Percentiles rank a stretch among this genome's conserved stretches.
Conservation (phyloP, 2,797 vertebrate genomes). For the Siniperca undulata region DNA sequence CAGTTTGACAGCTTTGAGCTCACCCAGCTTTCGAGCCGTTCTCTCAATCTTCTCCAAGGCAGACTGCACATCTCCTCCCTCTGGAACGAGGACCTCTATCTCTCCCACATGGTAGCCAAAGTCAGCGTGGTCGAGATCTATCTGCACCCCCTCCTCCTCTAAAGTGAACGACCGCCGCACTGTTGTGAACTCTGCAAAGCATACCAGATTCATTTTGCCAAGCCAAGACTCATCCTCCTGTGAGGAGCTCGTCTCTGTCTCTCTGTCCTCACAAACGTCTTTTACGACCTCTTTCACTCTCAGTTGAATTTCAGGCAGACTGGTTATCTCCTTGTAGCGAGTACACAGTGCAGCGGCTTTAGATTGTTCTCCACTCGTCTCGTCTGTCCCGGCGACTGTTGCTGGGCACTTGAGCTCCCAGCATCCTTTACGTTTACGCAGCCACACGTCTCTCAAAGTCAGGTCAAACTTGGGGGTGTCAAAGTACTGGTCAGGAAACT, state of each 20-base stretch:
- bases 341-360: conserved; percentile 72
- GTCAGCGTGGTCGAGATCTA: conserved; percentile 87
- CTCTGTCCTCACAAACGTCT: conserved; percentile 16
- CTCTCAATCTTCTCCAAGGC: conserved; percentile 82
- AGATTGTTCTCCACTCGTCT: conserved; percentile 29
- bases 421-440: conserved; percentile 83
- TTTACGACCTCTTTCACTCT: conserved; percentile 76
- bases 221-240: conserved; percentile 75
- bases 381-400: not conserved
- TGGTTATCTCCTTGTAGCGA: conserved; percentile 85
- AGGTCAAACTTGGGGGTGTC: conserved; percentile 82
- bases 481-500: conserved; percentile 86
- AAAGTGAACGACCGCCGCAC: conserved; percentile 79
- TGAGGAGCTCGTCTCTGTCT: not conserved
- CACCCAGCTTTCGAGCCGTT: conserved; percentile 82
- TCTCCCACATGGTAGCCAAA: conserved; percentile 87
- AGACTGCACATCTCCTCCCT: conserved; percentile 76
- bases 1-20: conserved; percentile 35
- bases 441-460: conserved; percentile 84
- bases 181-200: conserved; percentile 86
- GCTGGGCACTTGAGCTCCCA: conserved; percentile 87
- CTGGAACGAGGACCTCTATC: conserved; percentile 85
- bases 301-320: conserved; percentile 78
- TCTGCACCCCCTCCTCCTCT: conserved; percentile 75
- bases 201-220: conserved; percentile 71